Evolutionary conservation across 2,113 vertebrate genomes (phyloP).

Genomic region (Hiodon alosoides): DNA sequence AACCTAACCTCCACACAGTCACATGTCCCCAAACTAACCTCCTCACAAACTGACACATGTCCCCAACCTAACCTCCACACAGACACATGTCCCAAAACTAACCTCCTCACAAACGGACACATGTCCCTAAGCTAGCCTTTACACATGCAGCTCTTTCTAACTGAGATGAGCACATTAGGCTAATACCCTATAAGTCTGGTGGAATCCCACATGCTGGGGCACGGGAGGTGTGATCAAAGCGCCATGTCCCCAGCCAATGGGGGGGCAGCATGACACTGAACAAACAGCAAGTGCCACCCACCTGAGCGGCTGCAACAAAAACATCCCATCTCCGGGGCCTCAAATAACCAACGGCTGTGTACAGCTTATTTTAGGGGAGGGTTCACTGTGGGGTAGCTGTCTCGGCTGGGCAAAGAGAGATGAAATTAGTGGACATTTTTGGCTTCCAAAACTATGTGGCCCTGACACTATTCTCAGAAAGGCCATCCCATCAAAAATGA

Average conservation of each 20-base stretch:
- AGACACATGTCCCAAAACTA: background rate
- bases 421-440: background rate
- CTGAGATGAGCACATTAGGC: background rate
- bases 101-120: background rate
- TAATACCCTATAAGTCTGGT: background rate
- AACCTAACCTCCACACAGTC: background rate
- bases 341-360: background rate
- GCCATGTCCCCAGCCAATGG: background rate
- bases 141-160: background rate
- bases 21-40: background rate
- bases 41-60: background rate
- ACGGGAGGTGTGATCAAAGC: background rate
- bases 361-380: conserved; percentile 16
- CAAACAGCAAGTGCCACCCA: background rate
- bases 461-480: too few relatives aligned
- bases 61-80: background rate
- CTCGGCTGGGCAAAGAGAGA: background rate
- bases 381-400: background rate
- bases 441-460: background rate
- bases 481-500: too few relatives aligned
- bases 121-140: background rate
- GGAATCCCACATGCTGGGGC: background rate
- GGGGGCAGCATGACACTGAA: too few relatives aligned
- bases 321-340: background rate
- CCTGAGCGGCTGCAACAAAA: conserved; percentile 1